phyloP scores from a whole-genome alignment of 1,140 invertebrate species.

The Brachionus sp. region DNA sequence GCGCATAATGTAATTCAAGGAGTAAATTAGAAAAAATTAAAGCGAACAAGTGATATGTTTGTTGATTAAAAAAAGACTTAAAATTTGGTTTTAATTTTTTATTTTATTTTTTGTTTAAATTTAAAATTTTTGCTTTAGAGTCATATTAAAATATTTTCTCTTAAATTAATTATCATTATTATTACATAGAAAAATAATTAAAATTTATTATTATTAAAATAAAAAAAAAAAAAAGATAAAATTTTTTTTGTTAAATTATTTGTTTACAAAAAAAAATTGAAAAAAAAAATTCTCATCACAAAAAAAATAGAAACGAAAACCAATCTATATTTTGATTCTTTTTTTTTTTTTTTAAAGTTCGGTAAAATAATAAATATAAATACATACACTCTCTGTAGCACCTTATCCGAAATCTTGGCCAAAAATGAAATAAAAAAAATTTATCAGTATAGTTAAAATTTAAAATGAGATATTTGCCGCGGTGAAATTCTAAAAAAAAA shows the following conservation, averaged over 20 bases:
- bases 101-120: not conserved
- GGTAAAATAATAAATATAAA: not conserved
- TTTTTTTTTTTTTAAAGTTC: too few relatives aligned
- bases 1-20: too few relatives aligned
- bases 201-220: not conserved
- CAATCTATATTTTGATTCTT: not conserved
- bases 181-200: not conserved
- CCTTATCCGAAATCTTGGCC: not conserved
- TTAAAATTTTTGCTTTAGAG: not conserved
- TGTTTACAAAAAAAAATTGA: not conserved
- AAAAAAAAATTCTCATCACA: constrained; percentile 34
- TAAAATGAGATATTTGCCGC: constrained; percentile 19
- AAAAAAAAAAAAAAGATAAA: constrained; percentile 4
- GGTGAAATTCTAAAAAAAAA: not conserved
- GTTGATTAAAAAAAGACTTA: not conserved
- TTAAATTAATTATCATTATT: not conserved
- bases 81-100: not conserved
- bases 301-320: constrained; percentile 20
- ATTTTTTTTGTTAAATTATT: not conserved
- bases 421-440: not conserved
- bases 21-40: too few relatives aligned
- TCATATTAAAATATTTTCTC: too few relatives aligned
- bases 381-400: not conserved
- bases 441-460: not conserved
- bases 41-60: not conserved